Evolutionary conservation across 1,140 invertebrate genomes (phyloP), one percentile per base, ranked within the genome.

Genomic region (Maniola jurtina): DNA sequence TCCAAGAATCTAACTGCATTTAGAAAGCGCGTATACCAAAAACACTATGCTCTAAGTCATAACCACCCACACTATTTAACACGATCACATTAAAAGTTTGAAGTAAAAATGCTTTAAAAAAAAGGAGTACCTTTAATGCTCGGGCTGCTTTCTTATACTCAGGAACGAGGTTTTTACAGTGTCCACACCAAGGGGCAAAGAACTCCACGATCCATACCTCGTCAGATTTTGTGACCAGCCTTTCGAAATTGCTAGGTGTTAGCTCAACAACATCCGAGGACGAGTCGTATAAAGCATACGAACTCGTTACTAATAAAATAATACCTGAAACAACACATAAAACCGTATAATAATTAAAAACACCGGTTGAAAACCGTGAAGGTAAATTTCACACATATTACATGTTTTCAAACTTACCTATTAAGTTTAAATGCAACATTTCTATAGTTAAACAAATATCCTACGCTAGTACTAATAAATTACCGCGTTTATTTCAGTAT

Each of bases 201-300:
- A 98, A 99, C 83, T 98, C 97, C n/a, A 99, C 95, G 55, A 99
- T 91, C 97, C 97, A 98, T 52, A 99, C 89, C 76, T 95, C 93
- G 91, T 98, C 96, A 72, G 96, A 94, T 71, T 97, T 93, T 59
- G 95, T 92, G 8, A 99, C 98, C 78, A 95, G 90, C 72, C 92
- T 94, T 70, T 99, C 94, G 88, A 99, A 99, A 92, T 99, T 99
- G 33, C 92, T 92, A 6, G 95, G 93, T n/a, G 95, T 99, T 25
- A 99, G 91, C 73, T 99, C 96, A 8, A 99, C 92, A 6, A 99
- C 98, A 86, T 96, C 96, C 66, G 96, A 96, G 33, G 92, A 93
- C 1, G 95, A 92, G 10, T 95, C 92, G 81, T 98, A 99, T 64
- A 98, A 88, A 42, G 94, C 96, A 66, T 91, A 89, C 2, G 92